Percentiles rank a stretch among this genome's conserved stretches.
Conservation (phyloP, 2,113 vertebrate species). For the Syrrhaptes paradoxus region DNA sequence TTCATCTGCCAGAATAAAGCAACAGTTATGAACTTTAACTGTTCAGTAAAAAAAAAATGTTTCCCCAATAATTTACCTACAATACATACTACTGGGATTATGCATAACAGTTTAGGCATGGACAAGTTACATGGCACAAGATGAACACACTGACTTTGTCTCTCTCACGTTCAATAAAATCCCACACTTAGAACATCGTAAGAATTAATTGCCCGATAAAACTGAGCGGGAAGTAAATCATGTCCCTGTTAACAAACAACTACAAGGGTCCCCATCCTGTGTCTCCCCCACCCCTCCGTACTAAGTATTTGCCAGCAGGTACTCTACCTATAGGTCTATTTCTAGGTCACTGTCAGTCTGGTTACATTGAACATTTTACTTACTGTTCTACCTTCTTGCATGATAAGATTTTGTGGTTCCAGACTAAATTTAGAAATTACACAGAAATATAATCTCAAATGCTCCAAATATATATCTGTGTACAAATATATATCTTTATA, state of each 20-base stretch:
- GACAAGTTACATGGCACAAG: neutral
- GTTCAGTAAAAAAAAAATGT: neutral
- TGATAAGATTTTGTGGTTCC: fast-evolving
- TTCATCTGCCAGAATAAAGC: neutral
- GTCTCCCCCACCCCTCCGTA: too few species aligned
- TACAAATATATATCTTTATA: neutral
- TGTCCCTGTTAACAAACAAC: neutral
- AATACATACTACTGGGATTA: neutral
- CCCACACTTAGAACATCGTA: fast-evolving
- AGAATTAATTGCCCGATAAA: neutral
- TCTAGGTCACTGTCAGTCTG: neutral
- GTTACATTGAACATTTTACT: neutral
- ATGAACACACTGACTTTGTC: neutral
- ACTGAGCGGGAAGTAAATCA: neutral
- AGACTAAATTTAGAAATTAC: neutral
- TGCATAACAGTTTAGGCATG: fast-evolving
- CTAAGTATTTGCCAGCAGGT: neutral
- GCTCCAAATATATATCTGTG: neutral
- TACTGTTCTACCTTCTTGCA: neutral
- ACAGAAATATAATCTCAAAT: neutral
- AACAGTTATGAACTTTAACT: fast-evolving
- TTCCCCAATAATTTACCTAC: neutral
- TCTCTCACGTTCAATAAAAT: neutral
- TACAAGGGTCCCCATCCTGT: too few species aligned
- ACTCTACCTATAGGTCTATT: neutral